Evolutionary conservation across 2,888 invertebrate species (phyloP), one percentile per base, ranked within the genome.

Genomic region (Scaptomyza tumidula): DNA sequence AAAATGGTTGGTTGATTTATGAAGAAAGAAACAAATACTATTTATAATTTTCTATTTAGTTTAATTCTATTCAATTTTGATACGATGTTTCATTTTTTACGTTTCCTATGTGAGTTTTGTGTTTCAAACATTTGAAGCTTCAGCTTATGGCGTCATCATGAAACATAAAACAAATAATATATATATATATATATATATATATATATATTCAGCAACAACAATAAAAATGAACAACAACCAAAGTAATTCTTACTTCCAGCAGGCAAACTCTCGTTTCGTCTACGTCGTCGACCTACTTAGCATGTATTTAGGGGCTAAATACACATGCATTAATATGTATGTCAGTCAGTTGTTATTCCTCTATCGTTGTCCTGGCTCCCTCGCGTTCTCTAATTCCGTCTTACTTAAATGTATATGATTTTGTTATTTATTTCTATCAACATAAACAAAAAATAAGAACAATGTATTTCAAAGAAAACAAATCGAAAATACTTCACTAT

Each of bases 401-500:
- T 63, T 65, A 62, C 59, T 50, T 75, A 71, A 67, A 59, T 72
- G 60, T 56, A 68, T 69, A 57, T 78, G 54, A 57, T 73, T 79
- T 66, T 68, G 57, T 60, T 62, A 16, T 16, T 75, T 66, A 70
- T 74, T 80, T 78, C 54, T 73, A 68, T 53, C 61, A 82, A 84
- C 74, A 72, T 70, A 57, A 65, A 65, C 68, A 6, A n/a, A 27
- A 13, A 48, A 35, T 16, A 16, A 48, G 24, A 48, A 41, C 41
- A 41, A 11, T 35, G 50, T 66, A 71, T 49, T 69, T 27, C 73
- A 78, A 67, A 66, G 72, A 75, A 68, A 70, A 69, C 61, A 78
- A 75, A 76, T 67, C 84, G 78, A 81, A 78, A 90, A 89, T 88
- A 90, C 89, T 86, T 89, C 89, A 89, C 85, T 86, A 86, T 88